These are phyloP conservation scores for Nephrotoma guestfalica DNA, from an alignment of 2,888 invertebrate species.

Conservation along the genomic window DNA sequence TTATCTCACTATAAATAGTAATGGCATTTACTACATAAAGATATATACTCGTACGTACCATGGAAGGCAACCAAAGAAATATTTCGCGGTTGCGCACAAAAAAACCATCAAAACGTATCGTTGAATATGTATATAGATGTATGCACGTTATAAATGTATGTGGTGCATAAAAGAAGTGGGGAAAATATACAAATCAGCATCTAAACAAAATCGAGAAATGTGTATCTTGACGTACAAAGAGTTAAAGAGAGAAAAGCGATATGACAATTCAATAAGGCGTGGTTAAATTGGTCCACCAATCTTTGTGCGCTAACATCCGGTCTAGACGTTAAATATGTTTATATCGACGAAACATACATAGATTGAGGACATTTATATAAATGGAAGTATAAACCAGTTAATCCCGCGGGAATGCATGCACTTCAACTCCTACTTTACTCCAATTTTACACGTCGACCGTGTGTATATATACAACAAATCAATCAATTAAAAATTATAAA, in stretches of 20 bases:
- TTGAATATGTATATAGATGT: background rate
- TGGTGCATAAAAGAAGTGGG: background rate
- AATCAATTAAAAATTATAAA: slow-evolving; percentile 8
- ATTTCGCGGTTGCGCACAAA: background rate
- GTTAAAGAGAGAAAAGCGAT: background rate
- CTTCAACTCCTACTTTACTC: background rate
- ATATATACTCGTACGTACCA: background rate
- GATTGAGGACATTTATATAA: background rate
- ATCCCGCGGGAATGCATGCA: background rate
- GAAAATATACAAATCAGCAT: background rate
- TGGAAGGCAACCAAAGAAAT: background rate
- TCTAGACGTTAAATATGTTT: slow-evolving; percentile 10
- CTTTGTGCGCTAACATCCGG: slow-evolving; percentile 11
- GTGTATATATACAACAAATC: slow-evolving; percentile 4
- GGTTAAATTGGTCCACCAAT: slow-evolving; percentile 12
- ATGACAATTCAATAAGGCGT: slow-evolving; percentile 6
- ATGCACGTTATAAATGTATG: background rate
- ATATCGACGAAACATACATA: background rate
- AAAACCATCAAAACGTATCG: background rate
- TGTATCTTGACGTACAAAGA: background rate
- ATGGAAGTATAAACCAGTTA: background rate
- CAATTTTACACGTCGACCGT: slow-evolving; percentile 6
- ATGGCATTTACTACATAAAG: background rate
- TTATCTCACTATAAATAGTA: background rate
- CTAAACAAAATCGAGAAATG: background rate